These are phyloP conservation scores for Orchestes rusci DNA, from an alignment of 2,888 invertebrate genomes.

Conservation along the genomic window DNA sequence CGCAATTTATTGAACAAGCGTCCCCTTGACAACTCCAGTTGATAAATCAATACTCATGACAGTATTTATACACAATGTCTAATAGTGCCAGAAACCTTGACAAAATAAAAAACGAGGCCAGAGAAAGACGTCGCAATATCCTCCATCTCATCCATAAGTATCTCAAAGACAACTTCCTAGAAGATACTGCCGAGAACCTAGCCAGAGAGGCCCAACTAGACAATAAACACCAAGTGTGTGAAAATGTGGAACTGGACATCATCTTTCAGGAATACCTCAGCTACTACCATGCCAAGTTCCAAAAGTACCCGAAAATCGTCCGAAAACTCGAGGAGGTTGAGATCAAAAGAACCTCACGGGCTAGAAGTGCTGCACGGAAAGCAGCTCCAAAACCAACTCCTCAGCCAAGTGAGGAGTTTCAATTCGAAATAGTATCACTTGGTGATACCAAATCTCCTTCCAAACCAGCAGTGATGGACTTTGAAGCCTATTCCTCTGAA, in stretches of 20 bases:
- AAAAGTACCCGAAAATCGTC: slow-evolving; percentile 77
- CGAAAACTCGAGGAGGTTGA: slow-evolving; percentile 44
- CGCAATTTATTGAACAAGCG: too few relatives aligned
- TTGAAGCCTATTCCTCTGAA: slow-evolving; percentile 46
- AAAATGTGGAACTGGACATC: slow-evolving; percentile 84
- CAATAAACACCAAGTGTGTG: slow-evolving; percentile 69
- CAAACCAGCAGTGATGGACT: slow-evolving; percentile 26
- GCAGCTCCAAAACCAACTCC: slow-evolving; percentile 2
- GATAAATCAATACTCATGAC: too few relatives aligned
- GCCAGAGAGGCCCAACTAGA: slow-evolving; percentile 66
- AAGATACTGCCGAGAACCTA: slow-evolving; percentile 58
- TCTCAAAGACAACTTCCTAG: slow-evolving; percentile 58
- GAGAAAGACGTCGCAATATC: slow-evolving; percentile 46
- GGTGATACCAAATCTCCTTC: neutral
- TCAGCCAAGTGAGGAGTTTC: slow-evolving; percentile 26
- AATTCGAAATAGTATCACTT: slow-evolving; percentile 28
- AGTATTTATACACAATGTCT: too few relatives aligned
- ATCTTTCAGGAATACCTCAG: slow-evolving; percentile 85
- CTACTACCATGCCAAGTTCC: slow-evolving; percentile 78
- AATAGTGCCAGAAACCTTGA: slow-evolving; percentile 22
- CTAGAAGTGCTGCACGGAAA: slow-evolving; percentile 3
- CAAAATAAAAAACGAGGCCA: slow-evolving; percentile 36
- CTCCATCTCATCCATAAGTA: slow-evolving; percentile 61
- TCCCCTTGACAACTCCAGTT: too few relatives aligned
- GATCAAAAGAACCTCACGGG: slow-evolving; percentile 3